Conservation (phyloP, 35 echinoderm and acorn worm genomes). For the Nesometra sesokonis region DNA sequence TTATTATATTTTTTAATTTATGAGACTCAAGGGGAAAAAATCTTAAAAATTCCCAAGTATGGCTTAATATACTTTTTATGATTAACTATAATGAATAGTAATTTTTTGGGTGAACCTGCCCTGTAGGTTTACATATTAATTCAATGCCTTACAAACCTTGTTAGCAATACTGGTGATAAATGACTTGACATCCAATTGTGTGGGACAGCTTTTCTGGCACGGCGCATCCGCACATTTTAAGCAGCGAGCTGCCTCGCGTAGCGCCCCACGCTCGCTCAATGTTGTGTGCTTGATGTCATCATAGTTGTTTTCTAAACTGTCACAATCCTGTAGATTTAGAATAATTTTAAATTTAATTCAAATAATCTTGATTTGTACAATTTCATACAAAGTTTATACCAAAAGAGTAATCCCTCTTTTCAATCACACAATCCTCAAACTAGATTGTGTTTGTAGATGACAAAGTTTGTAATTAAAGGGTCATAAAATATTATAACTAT, state of each 20-base stretch:
- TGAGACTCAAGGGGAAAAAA: too few relatives aligned
- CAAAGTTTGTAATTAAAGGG: too few relatives aligned
- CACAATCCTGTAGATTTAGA: conserved; percentile 52
- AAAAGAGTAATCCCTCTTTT: neutral
- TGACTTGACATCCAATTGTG: conserved; percentile 84
- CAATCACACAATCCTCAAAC: neutral
- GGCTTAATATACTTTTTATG: too few relatives aligned
- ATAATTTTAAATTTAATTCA: neutral
- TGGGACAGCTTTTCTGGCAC: conserved; percentile 96
- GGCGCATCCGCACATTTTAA: conserved; percentile 95
- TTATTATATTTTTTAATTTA: too few relatives aligned
- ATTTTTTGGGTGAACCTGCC: too few relatives aligned
- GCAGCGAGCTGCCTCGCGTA: conserved; percentile 67
- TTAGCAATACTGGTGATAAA: conserved; percentile 98
- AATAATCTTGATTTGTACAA: too few relatives aligned
- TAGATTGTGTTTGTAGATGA: neutral
- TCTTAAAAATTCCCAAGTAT: too few relatives aligned
- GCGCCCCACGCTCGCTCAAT: conserved; percentile 69
- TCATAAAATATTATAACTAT: too few relatives aligned
- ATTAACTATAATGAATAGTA: too few relatives aligned
- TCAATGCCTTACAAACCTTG: conserved; percentile 70
- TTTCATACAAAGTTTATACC: neutral
- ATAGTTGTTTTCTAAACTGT: conserved; percentile 75
- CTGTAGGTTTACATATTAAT: too few relatives aligned
- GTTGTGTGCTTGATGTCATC: conserved; percentile 98